Conservation (phyloP, 2,888 invertebrate species). For the Heteromyza rotundicornis region DNA sequence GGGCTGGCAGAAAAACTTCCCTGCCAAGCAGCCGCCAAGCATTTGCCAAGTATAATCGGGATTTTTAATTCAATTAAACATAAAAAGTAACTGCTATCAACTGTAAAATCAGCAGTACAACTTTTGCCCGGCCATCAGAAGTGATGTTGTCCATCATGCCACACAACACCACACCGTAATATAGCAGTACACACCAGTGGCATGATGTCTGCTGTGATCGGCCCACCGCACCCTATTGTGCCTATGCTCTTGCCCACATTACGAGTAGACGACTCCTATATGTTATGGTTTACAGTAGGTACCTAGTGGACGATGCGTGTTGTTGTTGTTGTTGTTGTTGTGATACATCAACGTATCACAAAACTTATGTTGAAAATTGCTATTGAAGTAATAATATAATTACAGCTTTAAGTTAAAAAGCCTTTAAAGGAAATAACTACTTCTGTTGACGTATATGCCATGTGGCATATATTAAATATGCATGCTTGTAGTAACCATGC, state of each 20-base stretch:
- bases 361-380: constrained; percentile 37
- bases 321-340: background rate
- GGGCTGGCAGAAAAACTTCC: background rate
- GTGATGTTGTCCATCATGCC: constrained; percentile 38
- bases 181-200: constrained; percentile 4
- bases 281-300: background rate
- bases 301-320: background rate
- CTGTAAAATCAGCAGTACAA: constrained; percentile 32
- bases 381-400: constrained; percentile 44
- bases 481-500: background rate
- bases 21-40: background rate
- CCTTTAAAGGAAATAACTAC: constrained; percentile 38
- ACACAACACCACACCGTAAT: constrained; percentile 32
- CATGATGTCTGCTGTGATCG: background rate
- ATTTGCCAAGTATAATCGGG: background rate
- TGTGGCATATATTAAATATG: constrained; percentile 10
- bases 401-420: constrained; percentile 33
- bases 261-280: too few relatives aligned
- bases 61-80: constrained; percentile 40
- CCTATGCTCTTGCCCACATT: constrained; percentile 13
- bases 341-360: constrained; percentile 28
- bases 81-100: constrained; percentile 32
- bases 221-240: constrained; percentile 30
- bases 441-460: constrained; percentile 22
- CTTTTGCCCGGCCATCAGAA: constrained; percentile 27